A percentile compares a stretch with the other conserved stretches of the same genome.
Conservation (phyloP, 2,888 invertebrate genomes). For the Pristionchus arcanus region DNA sequence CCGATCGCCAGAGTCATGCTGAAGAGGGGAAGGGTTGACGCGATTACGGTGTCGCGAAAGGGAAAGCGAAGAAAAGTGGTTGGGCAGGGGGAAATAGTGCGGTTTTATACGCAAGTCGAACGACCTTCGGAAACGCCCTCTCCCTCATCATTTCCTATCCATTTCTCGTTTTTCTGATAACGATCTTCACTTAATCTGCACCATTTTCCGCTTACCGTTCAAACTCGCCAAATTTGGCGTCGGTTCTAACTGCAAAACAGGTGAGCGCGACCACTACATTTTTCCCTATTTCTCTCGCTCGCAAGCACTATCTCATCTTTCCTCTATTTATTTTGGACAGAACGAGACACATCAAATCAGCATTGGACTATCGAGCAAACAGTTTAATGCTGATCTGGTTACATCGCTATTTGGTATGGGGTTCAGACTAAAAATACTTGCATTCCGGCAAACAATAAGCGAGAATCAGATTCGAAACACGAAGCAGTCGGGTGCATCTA, state of each 20-base stretch:
- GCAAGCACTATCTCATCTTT: neutral
- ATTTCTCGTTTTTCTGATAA: neutral
- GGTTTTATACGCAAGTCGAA: neutral
- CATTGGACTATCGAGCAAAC: neutral
- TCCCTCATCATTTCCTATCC: neutral
- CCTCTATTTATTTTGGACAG: constrained; percentile 11
- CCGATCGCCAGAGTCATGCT: constrained; percentile 47
- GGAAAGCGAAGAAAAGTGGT: neutral
- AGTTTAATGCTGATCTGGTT: neutral
- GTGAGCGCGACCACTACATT: neutral
- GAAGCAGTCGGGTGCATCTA: no score
- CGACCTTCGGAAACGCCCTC: constrained; percentile 33
- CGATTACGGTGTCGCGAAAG: neutral
- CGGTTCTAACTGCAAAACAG: neutral
- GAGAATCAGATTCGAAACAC: no score
- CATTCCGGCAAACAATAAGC: no score
- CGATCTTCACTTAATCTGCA: neutral
- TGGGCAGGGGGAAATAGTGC: neutral
- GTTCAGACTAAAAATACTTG: neutral
- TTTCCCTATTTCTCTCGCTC: neutral
- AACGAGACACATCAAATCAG: neutral
- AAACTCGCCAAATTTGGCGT: neutral
- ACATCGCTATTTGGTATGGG: neutral
- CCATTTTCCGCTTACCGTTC: neutral
- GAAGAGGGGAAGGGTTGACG: neutral